Evolutionary conservation across 92 coral and sea anemone genomes (phyloP).

Genomic region (Porites evermanni): DNA sequence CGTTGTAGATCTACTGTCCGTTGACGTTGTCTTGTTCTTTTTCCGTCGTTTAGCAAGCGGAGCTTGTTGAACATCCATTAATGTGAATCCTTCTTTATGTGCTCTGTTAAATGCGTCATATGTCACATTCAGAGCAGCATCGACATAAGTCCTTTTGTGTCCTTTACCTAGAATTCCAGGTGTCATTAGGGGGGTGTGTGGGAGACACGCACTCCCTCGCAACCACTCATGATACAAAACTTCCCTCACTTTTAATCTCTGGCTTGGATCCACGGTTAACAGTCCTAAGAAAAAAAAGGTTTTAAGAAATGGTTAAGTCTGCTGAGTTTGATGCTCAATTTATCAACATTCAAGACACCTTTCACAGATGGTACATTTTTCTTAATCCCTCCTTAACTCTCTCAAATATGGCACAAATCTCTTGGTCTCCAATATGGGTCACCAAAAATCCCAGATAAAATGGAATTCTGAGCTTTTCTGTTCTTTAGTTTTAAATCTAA

Average conservation of each 20-base stretch:
- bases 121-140: conserved; percentile 97
- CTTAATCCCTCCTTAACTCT: too few relatives aligned
- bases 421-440: too few relatives aligned
- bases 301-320: too few relatives aligned
- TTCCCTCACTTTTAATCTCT: conserved; percentile 88
- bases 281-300: conserved; percentile 65
- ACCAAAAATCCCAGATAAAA: too few relatives aligned
- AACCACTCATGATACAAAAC: conserved; percentile 94
- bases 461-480: too few relatives aligned
- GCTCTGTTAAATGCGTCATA: conserved; percentile 97
- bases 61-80: conserved; percentile 96
- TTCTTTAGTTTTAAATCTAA: too few relatives aligned
- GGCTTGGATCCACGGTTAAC: conserved; percentile 91
- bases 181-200: conserved; percentile 98
- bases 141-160: conserved; percentile 95
- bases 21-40: conserved; percentile 91
- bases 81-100: conserved; percentile 88
- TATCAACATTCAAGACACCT: too few relatives aligned
- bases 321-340: too few relatives aligned
- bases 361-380: too few relatives aligned
- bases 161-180: conserved; percentile 94
- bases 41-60: conserved; percentile 98
- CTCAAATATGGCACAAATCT: too few relatives aligned
- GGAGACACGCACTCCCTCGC: conserved; percentile 80
- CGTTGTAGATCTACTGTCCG: conserved; percentile 91